These are phyloP conservation scores for Sebastes cheni DNA, from an alignment of 2,797 vertebrate species.

Conservation along the genomic window DNA sequence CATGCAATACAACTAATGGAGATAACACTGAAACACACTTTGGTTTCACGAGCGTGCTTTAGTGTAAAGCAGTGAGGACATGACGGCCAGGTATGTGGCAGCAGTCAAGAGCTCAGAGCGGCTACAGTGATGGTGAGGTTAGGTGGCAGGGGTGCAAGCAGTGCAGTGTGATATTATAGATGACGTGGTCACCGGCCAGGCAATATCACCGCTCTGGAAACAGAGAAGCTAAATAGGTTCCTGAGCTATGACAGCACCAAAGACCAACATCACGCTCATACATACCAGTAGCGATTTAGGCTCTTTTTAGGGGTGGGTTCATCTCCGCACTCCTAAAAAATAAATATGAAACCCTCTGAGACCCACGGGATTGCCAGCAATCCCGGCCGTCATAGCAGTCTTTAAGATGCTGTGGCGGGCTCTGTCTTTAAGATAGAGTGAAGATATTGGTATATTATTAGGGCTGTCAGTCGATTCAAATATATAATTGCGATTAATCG, in stretches of 20 bases:
- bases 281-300: too few relatives aligned
- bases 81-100: slow-evolving; percentile 4
- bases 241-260: slow-evolving; percentile 37
- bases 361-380: too few relatives aligned
- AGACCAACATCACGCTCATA: slow-evolving; percentile 4
- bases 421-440: too few relatives aligned
- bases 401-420: too few relatives aligned
- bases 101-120: slow-evolving; percentile 25
- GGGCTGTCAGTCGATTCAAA: too few relatives aligned
- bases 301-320: too few relatives aligned
- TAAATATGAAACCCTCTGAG: too few relatives aligned
- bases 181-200: slow-evolving; percentile 34
- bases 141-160: slow-evolving; percentile 62
- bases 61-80: not conserved
- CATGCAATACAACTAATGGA: not conserved
- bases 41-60: not conserved
- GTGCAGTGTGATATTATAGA: slow-evolving; percentile 37
- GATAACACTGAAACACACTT: not conserved
- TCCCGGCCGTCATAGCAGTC: too few relatives aligned
- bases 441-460: too few relatives aligned
- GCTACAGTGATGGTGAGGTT: slow-evolving; percentile 55
- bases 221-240: slow-evolving; percentile 42
- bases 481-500: too few relatives aligned
- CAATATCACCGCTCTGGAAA: slow-evolving; percentile 39
- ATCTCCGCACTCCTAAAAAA: fast-evolving